These are phyloP conservation scores for Eristalis intricaria DNA, from an alignment of 2,888 invertebrate species.

Conservation along the genomic window DNA sequence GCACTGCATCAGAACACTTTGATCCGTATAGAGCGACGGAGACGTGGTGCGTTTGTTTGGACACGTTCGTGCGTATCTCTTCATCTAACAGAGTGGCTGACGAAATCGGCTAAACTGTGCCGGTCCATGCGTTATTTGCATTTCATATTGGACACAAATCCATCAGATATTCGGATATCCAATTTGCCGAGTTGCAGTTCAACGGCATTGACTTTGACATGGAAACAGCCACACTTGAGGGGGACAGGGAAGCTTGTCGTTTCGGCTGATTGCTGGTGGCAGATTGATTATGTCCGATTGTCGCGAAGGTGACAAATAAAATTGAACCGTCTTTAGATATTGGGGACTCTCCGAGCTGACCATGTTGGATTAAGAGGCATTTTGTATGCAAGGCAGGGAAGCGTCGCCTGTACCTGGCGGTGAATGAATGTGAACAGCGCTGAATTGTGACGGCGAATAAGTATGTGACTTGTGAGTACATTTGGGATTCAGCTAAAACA, in stretches of 20 bases:
- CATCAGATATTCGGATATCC: not conserved
- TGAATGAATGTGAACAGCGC: conserved; percentile 1
- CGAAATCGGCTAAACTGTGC: conserved; percentile 5
- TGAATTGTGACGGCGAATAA: not conserved
- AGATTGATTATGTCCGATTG: conserved; percentile 12
- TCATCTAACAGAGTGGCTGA: not conserved
- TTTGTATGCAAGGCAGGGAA: conserved; percentile 21
- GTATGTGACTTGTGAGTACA: not conserved
- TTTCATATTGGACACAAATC: conserved; percentile 19
- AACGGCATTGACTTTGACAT: conserved; percentile 36
- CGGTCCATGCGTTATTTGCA: conserved; percentile 11
- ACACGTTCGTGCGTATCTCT: not conserved
- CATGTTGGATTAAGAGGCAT: not conserved
- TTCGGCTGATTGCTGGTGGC: not conserved
- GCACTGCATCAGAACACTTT: conserved; percentile 20
- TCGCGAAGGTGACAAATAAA: conserved; percentile 9
- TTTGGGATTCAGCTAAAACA: conserved; percentile 15
- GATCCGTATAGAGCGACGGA: not conserved
- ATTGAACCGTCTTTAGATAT: conserved; percentile 5
- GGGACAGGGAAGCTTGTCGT: not conserved
- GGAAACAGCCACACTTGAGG: not conserved
- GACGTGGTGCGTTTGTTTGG: not conserved
- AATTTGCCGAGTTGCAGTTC: not conserved
- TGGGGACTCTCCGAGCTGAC: not conserved
- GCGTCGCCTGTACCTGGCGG: not conserved